Evolutionary conservation across 2,113 vertebrate genomes (phyloP).

Genomic region (Ailurus styani): DNA sequence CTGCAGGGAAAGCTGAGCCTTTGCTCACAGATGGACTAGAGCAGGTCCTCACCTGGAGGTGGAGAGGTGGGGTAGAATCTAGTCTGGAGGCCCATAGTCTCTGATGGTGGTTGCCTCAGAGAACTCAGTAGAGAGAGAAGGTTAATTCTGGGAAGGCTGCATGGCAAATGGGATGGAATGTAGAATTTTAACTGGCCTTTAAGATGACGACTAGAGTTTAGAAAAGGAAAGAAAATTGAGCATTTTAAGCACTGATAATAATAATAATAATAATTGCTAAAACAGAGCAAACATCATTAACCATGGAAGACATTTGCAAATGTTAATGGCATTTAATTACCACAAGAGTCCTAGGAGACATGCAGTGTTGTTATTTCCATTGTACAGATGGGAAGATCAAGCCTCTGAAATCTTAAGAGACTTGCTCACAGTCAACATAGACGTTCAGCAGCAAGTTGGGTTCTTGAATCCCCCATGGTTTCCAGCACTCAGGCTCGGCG

Average conservation of each 20-base stretch:
- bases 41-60: neutral
- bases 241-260: neutral
- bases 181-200: neutral
- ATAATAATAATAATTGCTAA: neutral
- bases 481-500: neutral
- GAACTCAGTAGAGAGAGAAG: neutral
- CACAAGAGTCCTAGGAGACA: neutral
- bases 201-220: neutral
- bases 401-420: neutral
- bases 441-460: neutral
- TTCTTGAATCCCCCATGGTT: neutral
- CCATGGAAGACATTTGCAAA: neutral
- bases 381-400: neutral
- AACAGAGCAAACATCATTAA: neutral
- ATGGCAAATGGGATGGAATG: neutral
- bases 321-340: neutral
- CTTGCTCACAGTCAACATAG: neutral
- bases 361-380: neutral
- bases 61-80: neutral
- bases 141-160: neutral
- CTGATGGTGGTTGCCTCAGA: neutral
- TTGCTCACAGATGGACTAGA: neutral
- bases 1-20: neutral
- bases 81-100: neutral
- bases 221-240: constrained; percentile 3